Evolutionary conservation across 2,888 invertebrate species (phyloP), one percentile per base, ranked within the genome.

Genomic region (Lamellibrachia columna): DNA sequence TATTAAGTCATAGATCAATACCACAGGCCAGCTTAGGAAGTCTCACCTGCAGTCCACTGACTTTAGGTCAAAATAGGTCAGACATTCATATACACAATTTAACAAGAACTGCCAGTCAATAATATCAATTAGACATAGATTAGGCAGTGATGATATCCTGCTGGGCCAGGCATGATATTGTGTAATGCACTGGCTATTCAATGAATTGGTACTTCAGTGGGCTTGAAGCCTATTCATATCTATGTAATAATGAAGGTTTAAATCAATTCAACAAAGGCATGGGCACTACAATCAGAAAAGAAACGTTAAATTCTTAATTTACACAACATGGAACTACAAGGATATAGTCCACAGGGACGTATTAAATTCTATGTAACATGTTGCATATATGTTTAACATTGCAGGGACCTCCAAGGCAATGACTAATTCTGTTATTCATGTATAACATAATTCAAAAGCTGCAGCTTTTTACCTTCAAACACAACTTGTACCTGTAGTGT

Each of bases 71-170:
- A 22, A 6, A 75, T 75, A 22, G 75, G 75, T 75, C n/a, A 22
- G 75, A 11, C n/a, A 22, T 11, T 75, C 75, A 75, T n/a, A 75
- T 22, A 75, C 75, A 75, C 75, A 6, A 75, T 75, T 75, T 15
- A 75, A 75, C 75, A 75, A 75, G 15, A 75, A 75, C 75, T 75
- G 22, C 75, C 22, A 75, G n/a, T 75, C 75, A 75, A 75, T 75
- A 75, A 75, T 75, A n/a, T 75, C 75, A 75, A 75, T 75, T 75
- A 75, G 75, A 75, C 75, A 75, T 22, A 75, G 75, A 75, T 75
- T 75, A 75, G 15, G 75, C n/a, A 6, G 22, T 75, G 22, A 75
- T 75, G 22, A 75, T 75, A 22, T 75, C 75, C 75, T 22, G 75
- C 75, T 75, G 75, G 22, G 75, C 3, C 75, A 0, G 22, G 75